Percentiles rank a stretch among this genome's conserved stretches.
These are phyloP conservation scores for Andricus curvator DNA, from an alignment of 2,888 invertebrate genomes.

Conservation along the genomic window DNA sequence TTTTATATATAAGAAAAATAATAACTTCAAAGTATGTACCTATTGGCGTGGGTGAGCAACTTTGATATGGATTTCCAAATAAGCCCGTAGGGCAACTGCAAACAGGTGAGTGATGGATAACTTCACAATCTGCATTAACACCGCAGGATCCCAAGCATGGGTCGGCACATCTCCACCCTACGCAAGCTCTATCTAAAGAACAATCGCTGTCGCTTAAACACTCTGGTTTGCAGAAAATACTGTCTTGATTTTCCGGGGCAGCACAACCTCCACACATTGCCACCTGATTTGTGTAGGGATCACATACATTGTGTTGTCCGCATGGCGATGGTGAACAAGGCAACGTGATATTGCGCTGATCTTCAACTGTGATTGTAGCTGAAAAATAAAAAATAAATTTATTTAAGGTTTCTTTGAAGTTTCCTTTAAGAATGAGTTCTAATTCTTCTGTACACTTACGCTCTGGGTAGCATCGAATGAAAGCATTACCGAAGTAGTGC, in stretches of 20 bases:
- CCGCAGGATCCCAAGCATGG: slow-evolving; percentile 88
- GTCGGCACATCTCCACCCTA: slow-evolving; percentile 84
- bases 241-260: slow-evolving; percentile 84
- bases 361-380: slow-evolving; percentile 60
- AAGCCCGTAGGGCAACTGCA: slow-evolving; percentile 91
- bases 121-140: slow-evolving; percentile 87
- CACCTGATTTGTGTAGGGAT: slow-evolving; percentile 86
- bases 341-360: slow-evolving; percentile 80
- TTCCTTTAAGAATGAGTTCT: neutral
- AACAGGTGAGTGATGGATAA: slow-evolving; percentile 88
- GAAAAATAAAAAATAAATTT: slow-evolving; percentile 38
- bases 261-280: slow-evolving; percentile 90
- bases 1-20: slow-evolving; percentile 73
- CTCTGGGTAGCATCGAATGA: slow-evolving; percentile 85
- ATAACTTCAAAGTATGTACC: slow-evolving; percentile 33
- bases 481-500: slow-evolving; percentile 89
- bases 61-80: slow-evolving; percentile 88
- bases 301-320: slow-evolving; percentile 84
- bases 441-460: slow-evolving; percentile 75
- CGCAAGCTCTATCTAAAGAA: slow-evolving; percentile 86
- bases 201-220: slow-evolving; percentile 91
- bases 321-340: slow-evolving; percentile 91
- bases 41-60: slow-evolving; percentile 85
- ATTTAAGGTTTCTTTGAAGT: neutral
- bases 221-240: slow-evolving; percentile 89